Evolutionary conservation across 2,797 vertebrate species (phyloP).

Genomic region (Ctenochaetus hawaiiensis): DNA sequence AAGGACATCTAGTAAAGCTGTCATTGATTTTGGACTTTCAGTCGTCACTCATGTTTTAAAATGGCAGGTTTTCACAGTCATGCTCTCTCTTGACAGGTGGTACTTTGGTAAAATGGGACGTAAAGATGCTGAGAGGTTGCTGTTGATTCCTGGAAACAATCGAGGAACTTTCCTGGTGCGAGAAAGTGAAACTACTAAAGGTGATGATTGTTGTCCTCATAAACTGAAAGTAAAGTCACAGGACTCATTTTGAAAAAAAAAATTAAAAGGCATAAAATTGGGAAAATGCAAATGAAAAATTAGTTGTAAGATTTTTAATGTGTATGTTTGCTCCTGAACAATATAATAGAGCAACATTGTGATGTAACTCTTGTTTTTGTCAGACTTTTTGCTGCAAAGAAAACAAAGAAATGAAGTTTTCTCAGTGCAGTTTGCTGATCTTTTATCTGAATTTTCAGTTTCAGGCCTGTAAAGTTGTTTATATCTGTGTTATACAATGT

Average conservation of each 20-base stretch:
- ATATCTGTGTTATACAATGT: not conserved
- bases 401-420: not conserved
- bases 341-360: not conserved
- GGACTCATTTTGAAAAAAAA: not conserved
- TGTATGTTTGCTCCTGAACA: not conserved
- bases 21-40: not conserved
- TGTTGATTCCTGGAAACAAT: constrained; percentile 94
- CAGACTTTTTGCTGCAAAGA: not conserved
- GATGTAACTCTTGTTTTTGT: not conserved
- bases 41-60: not conserved
- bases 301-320: not conserved
- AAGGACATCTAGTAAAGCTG: not conserved
- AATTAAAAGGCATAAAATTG: not conserved
- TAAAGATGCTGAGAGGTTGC: constrained; percentile 95
- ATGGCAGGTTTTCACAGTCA: not conserved
- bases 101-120: constrained; percentile 99
- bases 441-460: not conserved
- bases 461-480: not conserved
- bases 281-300: not conserved
- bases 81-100: constrained; percentile 85
- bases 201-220: constrained; percentile 67
- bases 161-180: constrained; percentile 94
- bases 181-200: constrained; percentile 99
- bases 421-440: not conserved
- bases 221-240: not conserved